Base-by-base conservation (phyloP, 2,113 vertebrate genomes). In the Chaetura pelagica region DNA sequence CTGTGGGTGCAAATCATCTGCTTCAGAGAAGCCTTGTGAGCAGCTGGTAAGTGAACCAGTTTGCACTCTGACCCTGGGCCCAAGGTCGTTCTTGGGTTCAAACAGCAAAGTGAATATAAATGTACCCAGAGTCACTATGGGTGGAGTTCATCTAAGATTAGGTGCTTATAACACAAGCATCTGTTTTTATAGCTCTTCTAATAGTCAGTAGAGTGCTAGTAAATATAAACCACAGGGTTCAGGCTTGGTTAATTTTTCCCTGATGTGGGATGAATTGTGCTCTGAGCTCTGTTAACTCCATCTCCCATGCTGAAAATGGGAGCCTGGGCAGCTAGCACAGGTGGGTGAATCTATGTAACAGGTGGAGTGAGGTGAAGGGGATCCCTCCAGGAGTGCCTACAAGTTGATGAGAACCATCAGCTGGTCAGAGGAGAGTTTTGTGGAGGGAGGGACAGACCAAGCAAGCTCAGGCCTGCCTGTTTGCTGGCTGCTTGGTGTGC, bases 101-200 rank as follows among this genome's bases (percentile, higher is more conserved):
- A 74, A 81, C 4, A 81, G 38, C 58, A 73, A 84, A 93, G 71
- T 15, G 22, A 66, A 38, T 67, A 9, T 55, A 74, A 85, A 27
- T 6, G 34, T 84, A 42, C 46, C 38, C 71, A 69, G 88, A 55
- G 58, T 49, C 74, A 67, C 22, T 66, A 5, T 40, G 83, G 78
- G 86, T 84, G 34, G 29, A 73, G 68, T 80, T 92, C 51, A 54
- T 35, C 57, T 49, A 18, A 87, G 74, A 91, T 83, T 35, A 83
- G 72, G n/a, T 69, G 54, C 55, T 86, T 68, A 23, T 51, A 90
- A 73, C 42, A 55, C 32, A 74, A 66, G 20, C 6, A 1, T 29
- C 55, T 86, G 35, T 4, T 54, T 96, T 92, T 88, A 46, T 46
- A 80, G 35, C 63, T 92, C 40, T 82, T 90, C 74, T 88, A 92